phyloP scores from a whole-genome alignment of 2,888 invertebrate genomes.

The Phlogophora meticulosa region DNA sequence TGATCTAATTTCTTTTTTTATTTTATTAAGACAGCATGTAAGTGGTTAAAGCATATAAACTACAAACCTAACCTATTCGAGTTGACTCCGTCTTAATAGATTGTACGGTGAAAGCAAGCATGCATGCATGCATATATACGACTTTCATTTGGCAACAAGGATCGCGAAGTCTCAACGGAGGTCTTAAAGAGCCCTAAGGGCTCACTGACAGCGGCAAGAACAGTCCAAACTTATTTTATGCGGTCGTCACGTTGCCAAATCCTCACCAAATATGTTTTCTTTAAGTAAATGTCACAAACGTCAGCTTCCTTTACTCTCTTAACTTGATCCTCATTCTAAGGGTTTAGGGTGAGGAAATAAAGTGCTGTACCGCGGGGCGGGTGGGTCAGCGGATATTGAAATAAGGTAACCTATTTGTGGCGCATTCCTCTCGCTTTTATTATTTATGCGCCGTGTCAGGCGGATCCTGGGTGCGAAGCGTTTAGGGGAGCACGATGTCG shows the following conservation, averaged over 20 bases:
- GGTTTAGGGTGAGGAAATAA: slow-evolving; percentile 76
- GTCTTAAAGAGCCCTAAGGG: not conserved
- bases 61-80: too few relatives aligned
- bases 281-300: slow-evolving; percentile 31
- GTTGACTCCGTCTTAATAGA: too few relatives aligned
- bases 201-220: not conserved
- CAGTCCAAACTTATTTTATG: not conserved
- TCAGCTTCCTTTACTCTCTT: slow-evolving; percentile 37
- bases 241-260: slow-evolving; percentile 5
- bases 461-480: not conserved
- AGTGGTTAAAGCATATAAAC: too few relatives aligned
- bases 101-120: too few relatives aligned
- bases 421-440: slow-evolving; percentile 62
- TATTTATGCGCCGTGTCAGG: slow-evolving; percentile 69
- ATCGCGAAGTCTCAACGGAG: not conserved
- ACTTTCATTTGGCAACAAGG: too few relatives aligned
- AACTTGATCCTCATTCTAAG: slow-evolving; percentile 53
- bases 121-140: too few relatives aligned
- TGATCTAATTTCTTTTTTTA: too few relatives aligned
- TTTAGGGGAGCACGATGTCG: slow-evolving; percentile 2
- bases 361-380: slow-evolving; percentile 67
- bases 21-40: too few relatives aligned
- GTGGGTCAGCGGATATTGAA: slow-evolving; percentile 82
- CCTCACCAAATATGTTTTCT: slow-evolving; percentile 24
- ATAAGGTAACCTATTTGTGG: slow-evolving; percentile 76